These are phyloP conservation scores for Pampusana beccarii DNA, from an alignment of 2,113 vertebrate species.

Conservation along the genomic window DNA sequence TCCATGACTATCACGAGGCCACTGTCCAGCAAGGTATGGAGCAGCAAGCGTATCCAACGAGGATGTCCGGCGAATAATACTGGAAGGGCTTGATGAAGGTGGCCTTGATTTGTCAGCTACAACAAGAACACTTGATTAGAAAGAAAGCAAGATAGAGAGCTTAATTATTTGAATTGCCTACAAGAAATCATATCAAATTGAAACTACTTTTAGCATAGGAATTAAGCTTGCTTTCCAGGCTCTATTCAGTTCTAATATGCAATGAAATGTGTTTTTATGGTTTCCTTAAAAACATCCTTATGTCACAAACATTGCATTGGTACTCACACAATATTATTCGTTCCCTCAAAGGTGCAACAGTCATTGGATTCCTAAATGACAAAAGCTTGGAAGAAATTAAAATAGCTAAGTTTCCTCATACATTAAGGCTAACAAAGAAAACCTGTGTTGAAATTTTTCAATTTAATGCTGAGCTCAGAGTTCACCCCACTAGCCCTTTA, in stretches of 20 bases:
- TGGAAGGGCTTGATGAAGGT: constrained; percentile 78
- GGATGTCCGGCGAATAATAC: constrained; percentile 86
- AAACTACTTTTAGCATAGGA: background rate
- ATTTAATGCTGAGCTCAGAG: background rate
- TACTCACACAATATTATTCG: background rate
- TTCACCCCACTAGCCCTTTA: background rate
- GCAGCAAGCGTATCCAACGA: constrained; percentile 90
- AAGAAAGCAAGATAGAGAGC: background rate
- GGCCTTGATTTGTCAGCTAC: constrained; percentile 77
- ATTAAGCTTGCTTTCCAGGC: background rate
- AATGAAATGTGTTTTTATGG: background rate
- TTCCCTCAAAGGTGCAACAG: background rate
- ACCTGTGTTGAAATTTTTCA: background rate
- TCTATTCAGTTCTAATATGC: background rate
- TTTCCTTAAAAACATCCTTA: background rate
- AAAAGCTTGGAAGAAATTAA: background rate
- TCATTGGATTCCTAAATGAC: background rate
- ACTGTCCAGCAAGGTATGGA: constrained; percentile 92
- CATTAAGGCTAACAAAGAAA: background rate
- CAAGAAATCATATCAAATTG: background rate
- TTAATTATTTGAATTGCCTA: background rate
- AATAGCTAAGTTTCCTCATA: background rate
- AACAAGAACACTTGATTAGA: constrained; percentile 24
- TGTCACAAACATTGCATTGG: background rate
- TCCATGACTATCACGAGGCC: constrained; percentile 93